These are phyloP conservation scores for Hippotragus niger DNA, from an alignment of 2,113 vertebrate species.

Conservation along the genomic window DNA sequence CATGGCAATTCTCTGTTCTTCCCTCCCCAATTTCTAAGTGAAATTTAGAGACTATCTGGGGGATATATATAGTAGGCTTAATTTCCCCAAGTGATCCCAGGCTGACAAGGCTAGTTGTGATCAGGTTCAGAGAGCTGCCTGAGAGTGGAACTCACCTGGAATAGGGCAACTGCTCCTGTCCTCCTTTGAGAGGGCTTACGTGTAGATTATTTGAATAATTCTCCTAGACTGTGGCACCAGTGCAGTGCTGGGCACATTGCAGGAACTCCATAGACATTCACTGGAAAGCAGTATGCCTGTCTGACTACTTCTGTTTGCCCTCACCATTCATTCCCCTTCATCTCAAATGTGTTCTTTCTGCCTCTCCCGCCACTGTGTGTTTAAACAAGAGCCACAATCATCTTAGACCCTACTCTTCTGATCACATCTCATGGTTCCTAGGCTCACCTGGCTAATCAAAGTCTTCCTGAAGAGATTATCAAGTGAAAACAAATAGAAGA, in stretches of 20 bases:
- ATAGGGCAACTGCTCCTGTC: background rate
- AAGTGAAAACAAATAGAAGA: background rate
- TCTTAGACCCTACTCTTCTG: background rate
- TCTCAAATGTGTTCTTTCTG: background rate
- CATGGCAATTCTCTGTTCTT: background rate
- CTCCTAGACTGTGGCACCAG: background rate
- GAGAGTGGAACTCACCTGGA: background rate
- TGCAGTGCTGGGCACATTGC: background rate
- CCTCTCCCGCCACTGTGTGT: background rate
- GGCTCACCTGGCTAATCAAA: background rate
- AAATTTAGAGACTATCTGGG: background rate
- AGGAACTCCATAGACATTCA: background rate
- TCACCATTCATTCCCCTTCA: background rate
- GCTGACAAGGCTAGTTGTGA: background rate
- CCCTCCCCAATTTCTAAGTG: background rate
- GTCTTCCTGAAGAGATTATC: background rate
- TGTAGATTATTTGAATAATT: background rate
- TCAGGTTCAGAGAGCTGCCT: background rate
- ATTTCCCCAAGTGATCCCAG: background rate
- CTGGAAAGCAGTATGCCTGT: background rate
- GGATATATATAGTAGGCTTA: background rate
- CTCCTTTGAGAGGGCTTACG: background rate
- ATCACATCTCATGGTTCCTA: background rate
- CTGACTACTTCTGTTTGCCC: background rate
- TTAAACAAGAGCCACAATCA: background rate